Conservation (phyloP, 2,888 invertebrate genomes). For the Yponomeuta plumbellus region DNA sequence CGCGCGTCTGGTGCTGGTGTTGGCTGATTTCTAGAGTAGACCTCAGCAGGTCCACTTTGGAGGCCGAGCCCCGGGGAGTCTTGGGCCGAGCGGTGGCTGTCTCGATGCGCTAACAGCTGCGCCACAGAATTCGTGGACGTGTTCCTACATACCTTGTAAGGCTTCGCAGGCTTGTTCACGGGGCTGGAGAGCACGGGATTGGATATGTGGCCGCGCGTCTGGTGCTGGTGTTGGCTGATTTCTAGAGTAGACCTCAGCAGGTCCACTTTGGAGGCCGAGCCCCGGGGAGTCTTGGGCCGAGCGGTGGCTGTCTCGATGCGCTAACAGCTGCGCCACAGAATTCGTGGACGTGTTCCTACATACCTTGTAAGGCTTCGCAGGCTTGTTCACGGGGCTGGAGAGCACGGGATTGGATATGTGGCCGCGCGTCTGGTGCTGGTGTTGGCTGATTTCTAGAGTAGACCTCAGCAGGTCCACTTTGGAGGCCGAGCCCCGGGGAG, state of each 20-base stretch:
- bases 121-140: no score
- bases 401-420: slow-evolving; percentile 79
- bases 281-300: no score
- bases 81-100: slow-evolving; percentile 42
- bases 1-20: slow-evolving; percentile 65
- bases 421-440: slow-evolving; percentile 66
- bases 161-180: no score
- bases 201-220: no score
- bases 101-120: slow-evolving; percentile 77
- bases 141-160: no score
- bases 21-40: slow-evolving; percentile 81
- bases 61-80: slow-evolving; percentile 64
- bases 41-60: slow-evolving; percentile 81
- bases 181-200: no score
- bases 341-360: neutral
- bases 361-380: slow-evolving; percentile 58
- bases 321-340: no score
- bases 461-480: slow-evolving; percentile 83
- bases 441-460: slow-evolving; percentile 78
- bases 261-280: no score
- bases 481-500: slow-evolving; percentile 67
- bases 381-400: slow-evolving; percentile 40
- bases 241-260: no score
- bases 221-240: no score
- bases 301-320: no score